Base-by-base conservation (phyloP, 2,113 vertebrate genomes). In the Gymnocephalus cernua region DNA sequence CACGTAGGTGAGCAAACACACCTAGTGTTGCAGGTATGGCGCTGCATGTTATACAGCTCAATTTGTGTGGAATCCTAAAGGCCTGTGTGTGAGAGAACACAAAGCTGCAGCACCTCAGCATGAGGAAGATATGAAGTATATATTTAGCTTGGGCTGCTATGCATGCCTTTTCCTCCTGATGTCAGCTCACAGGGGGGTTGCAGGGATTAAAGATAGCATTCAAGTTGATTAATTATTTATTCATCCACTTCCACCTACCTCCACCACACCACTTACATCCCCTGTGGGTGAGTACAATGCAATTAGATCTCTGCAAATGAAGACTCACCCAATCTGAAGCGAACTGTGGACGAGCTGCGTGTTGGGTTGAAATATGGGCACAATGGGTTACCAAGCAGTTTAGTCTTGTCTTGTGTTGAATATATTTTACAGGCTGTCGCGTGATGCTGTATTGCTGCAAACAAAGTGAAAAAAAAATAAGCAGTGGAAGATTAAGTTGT, bases 181-280 rank as follows among this genome's bases (percentile, higher is more conserved):
- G 81, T 91, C 86, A 87, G 79, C 89, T 86, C 89, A 53, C 73
- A 2, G 45, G 84, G 86, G 85, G 79, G 54, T 65, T 70, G 54
- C 68, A 41, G 47, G 78, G 89, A 88, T 90, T 88, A 91, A 85
- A 91, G 84, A 84, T 86, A 86, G 76, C 66, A 35, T 89, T 85
- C 77, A 87, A 89, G 89, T 84, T 73, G 74, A 87, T 79, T 54
- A 74, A 94, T 94, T 84, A 94, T 88, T 94, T 91, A 93, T 95
- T 92, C 92, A 93, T 92, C 74, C 69, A 44, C 77, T 89, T 83
- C 89, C 85, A 84, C 80, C 76, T 61, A 47, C 74, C 79, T 74
- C 75, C 79, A 68, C 82, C 67, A 12, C 72, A 74, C 73, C 81
- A 82, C 76, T 85, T 74, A 75, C 59, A 54, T 68, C 83, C 47